phyloP scores from a whole-genome alignment of 2,888 invertebrate species.

The Cantharis nigra region DNA sequence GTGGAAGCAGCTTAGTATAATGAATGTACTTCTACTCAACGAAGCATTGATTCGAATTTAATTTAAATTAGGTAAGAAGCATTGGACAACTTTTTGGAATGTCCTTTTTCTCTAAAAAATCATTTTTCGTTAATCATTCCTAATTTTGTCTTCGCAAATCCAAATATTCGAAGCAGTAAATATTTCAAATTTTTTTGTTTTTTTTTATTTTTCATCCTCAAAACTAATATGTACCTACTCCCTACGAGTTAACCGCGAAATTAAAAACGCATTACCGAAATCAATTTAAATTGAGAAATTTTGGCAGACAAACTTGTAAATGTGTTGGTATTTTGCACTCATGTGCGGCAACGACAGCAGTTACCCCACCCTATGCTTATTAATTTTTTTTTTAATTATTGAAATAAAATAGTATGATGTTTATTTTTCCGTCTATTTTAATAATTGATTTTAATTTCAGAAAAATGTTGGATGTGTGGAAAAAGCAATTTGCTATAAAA shows the following conservation, averaged over 20 bases:
- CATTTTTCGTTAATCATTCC: not conserved
- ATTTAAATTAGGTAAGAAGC: not conserved
- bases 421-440: not conserved
- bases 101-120: no score
- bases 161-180: no score
- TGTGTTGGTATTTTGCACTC: no score
- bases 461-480: conserved; percentile 43
- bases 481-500: conserved; percentile 43
- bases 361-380: no score
- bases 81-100: not conserved
- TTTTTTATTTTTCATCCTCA: not conserved
- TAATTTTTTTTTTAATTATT: no score
- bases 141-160: no score
- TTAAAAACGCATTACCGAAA: not conserved
- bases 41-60: not conserved
- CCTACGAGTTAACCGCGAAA: not conserved
- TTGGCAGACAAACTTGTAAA: not conserved
- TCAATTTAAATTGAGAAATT: not conserved
- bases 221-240: not conserved
- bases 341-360: no score
- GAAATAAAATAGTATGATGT: no score
- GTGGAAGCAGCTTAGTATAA: not conserved
- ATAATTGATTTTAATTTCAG: conserved; percentile 13
- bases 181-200: not conserved
- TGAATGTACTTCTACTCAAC: not conserved